Evolutionary conservation across 2,888 invertebrate species (phyloP).

Genomic region (Salticus scenicus): DNA sequence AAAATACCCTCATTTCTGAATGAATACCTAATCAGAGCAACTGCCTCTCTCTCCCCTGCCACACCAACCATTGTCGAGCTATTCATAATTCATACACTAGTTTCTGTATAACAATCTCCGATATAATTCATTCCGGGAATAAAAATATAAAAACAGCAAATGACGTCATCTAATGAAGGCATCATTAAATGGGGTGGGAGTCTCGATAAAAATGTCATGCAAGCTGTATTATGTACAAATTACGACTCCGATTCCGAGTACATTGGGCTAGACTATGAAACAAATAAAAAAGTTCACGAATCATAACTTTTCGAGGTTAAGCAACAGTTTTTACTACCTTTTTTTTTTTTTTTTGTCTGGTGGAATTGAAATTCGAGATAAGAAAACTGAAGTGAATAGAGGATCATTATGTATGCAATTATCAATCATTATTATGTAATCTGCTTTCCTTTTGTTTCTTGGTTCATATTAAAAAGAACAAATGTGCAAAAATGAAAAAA

Average conservation of each 20-base stretch:
- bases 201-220: background rate
- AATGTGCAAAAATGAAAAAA: too few species aligned
- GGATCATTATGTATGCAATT: too few species aligned
- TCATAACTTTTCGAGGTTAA: background rate
- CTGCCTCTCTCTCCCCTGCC: too few species aligned
- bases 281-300: background rate
- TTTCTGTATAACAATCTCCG: background rate
- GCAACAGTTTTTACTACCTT: too few species aligned
- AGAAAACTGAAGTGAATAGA: too few species aligned
- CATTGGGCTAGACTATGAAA: background rate
- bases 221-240: background rate
- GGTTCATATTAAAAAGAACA: too few species aligned
- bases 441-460: too few species aligned
- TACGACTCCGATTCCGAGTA: background rate
- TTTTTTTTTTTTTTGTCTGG: too few species aligned
- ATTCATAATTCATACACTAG: background rate
- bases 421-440: too few species aligned
- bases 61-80: background rate
- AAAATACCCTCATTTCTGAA: background rate
- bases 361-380: too few species aligned
- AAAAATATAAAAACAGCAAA: too few species aligned
- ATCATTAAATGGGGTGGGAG: conserved; percentile 6
- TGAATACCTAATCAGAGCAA: background rate
- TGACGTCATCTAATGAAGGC: conserved; percentile 14
- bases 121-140: background rate